Evolutionary conservation across 2,888 invertebrate species (phyloP), one percentile per base, ranked within the genome.

Genomic region (Spodoptera picta): DNA sequence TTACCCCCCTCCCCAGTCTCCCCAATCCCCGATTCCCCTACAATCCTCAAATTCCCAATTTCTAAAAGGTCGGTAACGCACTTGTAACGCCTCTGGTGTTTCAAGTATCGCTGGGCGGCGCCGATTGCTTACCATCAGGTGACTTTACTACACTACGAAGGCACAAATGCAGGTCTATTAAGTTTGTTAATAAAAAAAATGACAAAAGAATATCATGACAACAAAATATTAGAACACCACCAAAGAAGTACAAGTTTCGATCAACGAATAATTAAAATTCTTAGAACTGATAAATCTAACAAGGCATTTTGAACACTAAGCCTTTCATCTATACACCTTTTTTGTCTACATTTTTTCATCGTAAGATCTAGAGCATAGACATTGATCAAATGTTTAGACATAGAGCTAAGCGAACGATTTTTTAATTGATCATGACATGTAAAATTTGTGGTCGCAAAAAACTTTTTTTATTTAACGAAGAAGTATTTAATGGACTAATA

Each of bases 401-500:
- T 65, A 44, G 14, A 54, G 48, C 52, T 72, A 48, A 77, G 63
- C 58, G 68, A 69, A 74, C 58, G 68, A 59, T 59, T 65, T 74
- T 65, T 69, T 75, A 79, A 77, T 75, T 73, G 60, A 51, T 64
- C 59, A 74, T 76, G 75, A 79, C 77, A 65, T 52, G 72, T 69
- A 48, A 42, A 58, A 64, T 61, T 48, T n/a, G 24, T 10, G 7
- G 7, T 7, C 11, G 41, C 47, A 69, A 76, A 69, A 71, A 69
- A 19, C 0, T 31, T 53, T 58, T 64, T 66, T 66, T 62, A 56
- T 50, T 0, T 1, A 14, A 53, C 12, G 55, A 56, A 45, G 36
- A 49, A n/a, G 19, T 56, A 47, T 59, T 61, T 66, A 62, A 62
- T 66, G 53, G 41, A 44, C 45, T 71, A 62, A 61, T 62, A 58